These are phyloP conservation scores for human (Homo sapiens) DNA, from an alignment of 2,113 vertebrate genomes.

Conservation along the genomic window DNA sequence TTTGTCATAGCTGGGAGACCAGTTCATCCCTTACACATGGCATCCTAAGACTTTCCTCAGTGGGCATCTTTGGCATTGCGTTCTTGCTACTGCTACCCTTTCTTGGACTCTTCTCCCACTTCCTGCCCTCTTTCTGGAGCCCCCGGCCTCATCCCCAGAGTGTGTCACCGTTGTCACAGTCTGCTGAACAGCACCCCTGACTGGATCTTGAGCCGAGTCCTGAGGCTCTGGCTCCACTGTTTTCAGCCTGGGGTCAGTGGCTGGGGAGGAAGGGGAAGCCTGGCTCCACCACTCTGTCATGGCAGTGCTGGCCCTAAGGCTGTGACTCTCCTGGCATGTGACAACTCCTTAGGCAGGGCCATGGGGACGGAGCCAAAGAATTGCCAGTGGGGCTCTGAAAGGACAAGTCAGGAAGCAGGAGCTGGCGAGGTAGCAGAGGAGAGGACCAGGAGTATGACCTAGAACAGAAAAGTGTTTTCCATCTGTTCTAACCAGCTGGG, in stretches of 20 bases:
- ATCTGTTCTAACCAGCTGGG: neutral
- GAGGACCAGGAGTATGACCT: neutral
- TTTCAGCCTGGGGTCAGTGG: conserved; percentile 69
- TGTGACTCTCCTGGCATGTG: conserved; percentile 9
- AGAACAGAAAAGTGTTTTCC: neutral
- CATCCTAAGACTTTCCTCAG: neutral
- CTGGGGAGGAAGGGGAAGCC: conserved; percentile 64
- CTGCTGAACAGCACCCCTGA: conserved; percentile 68
- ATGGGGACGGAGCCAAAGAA: neutral
- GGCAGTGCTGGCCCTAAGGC: conserved; percentile 46
- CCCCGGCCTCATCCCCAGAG: conserved; percentile 11
- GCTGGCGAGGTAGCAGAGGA: no score
- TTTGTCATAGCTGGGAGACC: neutral
- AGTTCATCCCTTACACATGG: neutral
- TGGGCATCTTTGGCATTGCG: neutral
- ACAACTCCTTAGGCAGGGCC: neutral
- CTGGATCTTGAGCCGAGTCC: conserved; percentile 62
- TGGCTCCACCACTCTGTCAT: neutral
- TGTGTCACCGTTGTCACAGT: conserved; percentile 69
- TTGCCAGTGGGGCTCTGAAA: neutral
- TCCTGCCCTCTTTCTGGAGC: conserved; percentile 35
- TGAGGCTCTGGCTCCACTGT: conserved; percentile 54
- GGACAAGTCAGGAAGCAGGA: neutral
- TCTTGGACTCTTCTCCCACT: neutral
- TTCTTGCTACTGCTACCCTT: neutral